Evolutionary conservation across 2,888 invertebrate genomes (phyloP), one percentile per base, ranked within the genome.

Genomic region (Byasa hedistus): DNA sequence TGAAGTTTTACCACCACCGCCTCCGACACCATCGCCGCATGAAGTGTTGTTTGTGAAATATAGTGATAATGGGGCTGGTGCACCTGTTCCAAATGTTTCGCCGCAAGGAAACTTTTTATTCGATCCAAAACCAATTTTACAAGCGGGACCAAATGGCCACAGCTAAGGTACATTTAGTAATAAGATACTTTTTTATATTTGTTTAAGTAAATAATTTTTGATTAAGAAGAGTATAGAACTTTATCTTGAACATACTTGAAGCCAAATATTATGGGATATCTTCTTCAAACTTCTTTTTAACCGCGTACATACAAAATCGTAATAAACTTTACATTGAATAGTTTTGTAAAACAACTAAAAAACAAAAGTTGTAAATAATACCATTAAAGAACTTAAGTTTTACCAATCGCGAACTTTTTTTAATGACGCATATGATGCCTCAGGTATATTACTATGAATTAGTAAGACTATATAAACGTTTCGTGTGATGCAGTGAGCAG

Each of bases 1-100:
- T 86, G 93, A 56, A 92, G 69, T 75, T 58, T 66, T 70, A 15
- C 68, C 75, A 1, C 58, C 75, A 48, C 71, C 75, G 0, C 65
- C 73, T 27, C 70, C 70, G 12, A 70, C 72, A 12, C 69, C 71
- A 17, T 82, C 84, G 0, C 94, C 95, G 80, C 95, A 95, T 51
- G 95, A 95, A 86, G 95, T 95, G 55, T 95, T 95, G 88, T 95
- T 95, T 89, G 95, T 95, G 83, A 93, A 94, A 72, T 95, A 86
- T 67, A 82, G 75, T 65, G 80, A 58, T 8, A 55, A 58, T 1
- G 24, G 21, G 15, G 48, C 19, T 1, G 24, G 58, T 44, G 61
- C 3, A 2, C 57, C 57, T 8, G 19, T 22, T 15, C 39, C 22
- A 8, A 63, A 56, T 59, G 39, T 58, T 21, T 61, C 63, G 27